Evolutionary conservation across 2,113 vertebrate species (phyloP).

Genomic region (Mixornis gularis): DNA sequence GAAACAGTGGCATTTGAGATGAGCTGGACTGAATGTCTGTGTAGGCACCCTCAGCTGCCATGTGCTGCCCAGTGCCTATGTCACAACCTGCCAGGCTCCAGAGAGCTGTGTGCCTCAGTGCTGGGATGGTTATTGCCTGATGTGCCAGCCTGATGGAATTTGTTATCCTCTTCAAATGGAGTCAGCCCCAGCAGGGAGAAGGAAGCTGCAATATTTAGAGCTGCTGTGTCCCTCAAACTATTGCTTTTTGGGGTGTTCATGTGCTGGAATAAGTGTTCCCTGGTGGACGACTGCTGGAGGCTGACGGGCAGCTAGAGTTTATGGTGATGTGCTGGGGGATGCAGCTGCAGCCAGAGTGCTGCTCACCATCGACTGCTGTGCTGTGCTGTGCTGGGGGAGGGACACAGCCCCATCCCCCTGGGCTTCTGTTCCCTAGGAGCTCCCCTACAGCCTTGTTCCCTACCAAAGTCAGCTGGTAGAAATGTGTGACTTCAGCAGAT

Average conservation of each 20-base stretch:
- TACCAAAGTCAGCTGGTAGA: not conserved
- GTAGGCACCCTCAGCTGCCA: fast-evolving
- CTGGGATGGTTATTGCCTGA: not conserved
- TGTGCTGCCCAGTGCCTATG: fast-evolving
- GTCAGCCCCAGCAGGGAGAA: not conserved
- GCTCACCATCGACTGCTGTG: fast-evolving
- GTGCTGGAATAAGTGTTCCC: not conserved
- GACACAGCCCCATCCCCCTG: not conserved
- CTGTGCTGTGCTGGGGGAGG: not conserved
- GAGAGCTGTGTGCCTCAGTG: fast-evolving
- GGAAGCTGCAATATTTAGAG: not conserved
- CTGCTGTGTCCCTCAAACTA: too few species aligned
- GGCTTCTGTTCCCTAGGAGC: not conserved
- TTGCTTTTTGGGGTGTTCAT: not conserved
- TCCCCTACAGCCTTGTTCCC: not conserved
- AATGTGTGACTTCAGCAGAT: not conserved
- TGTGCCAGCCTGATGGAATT: not conserved
- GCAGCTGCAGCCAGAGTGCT: not conserved
- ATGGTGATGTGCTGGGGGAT: not conserved
- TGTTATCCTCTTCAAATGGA: fast-evolving
- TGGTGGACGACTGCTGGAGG: not conserved
- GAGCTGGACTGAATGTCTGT: not conserved
- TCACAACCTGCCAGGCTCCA: not conserved
- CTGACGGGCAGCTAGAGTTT: not conserved
- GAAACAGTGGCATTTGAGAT: not conserved